Base-by-base conservation (phyloP, 2,888 invertebrate genomes). In the Urechis unicinctus region DNA sequence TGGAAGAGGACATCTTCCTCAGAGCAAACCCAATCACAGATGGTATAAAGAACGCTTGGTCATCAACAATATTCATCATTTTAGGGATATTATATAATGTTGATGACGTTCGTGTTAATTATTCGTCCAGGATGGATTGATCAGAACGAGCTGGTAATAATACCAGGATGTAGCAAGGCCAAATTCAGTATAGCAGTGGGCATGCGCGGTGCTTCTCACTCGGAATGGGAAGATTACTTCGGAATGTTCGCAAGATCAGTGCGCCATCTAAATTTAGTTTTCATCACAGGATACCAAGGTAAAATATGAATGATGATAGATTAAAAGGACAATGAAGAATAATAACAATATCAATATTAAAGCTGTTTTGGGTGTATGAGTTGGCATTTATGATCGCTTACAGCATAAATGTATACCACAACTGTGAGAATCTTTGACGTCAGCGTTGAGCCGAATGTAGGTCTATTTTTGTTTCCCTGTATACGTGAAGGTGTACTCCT, bases 61-160 rank as follows among this genome's bases (percentile, higher is more conserved):
- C 22, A 21, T 45, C 9, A 5, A 44, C n/a, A 17, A 3, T 22
- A 21, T 29, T 24, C 24, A 47, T 4, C 22, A 9, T n/a, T 48
- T 48, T 28, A 3, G n/a, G n/a, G n/a, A n/a, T n/a, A n/a, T n/a
- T n/a, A n/a, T n/a, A n/a, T n/a, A n/a, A n/a, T n/a, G n/a, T n/a
- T n/a, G n/a, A n/a, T n/a, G n/a, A n/a, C n/a, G n/a, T n/a, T n/a
- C n/a, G n/a, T n/a, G n/a, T n/a, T n/a, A n/a, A n/a, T n/a, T n/a
- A n/a, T n/a, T n/a, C n/a, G n/a, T n/a, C n/a, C 53, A 63, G 63
- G 63, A 41, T 64, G 64, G 64, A 54, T 61, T 3, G 61, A 64
- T 48, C 64, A 64, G 56, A 44, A 51, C n/a, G 50, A 55, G 22
- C 55, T 64, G 17, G 30, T 52, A 6, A 42, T 55, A 24, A 50